Evolutionary conservation across 2,888 invertebrate species (phyloP).

Genomic region (Loripinus fragilis): DNA sequence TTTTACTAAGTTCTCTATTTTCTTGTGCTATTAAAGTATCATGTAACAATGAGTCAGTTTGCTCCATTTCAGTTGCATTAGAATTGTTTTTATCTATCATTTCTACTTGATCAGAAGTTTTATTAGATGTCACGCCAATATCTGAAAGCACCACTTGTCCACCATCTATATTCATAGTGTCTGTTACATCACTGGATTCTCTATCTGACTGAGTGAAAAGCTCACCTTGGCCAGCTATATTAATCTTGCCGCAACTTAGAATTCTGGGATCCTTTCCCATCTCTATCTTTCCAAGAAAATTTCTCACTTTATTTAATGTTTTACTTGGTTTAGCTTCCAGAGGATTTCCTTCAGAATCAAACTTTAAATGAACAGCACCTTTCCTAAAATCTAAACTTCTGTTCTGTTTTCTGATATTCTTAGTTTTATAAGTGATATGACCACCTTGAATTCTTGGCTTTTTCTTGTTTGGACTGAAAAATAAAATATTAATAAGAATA

Average conservation of each 20-base stretch:
- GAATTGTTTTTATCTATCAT: background rate
- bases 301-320: conserved; percentile 67
- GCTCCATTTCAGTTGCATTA: background rate
- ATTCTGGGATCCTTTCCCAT: background rate
- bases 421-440: conserved; percentile 69
- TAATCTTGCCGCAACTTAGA: background rate
- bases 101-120: background rate
- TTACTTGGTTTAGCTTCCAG: conserved; percentile 56
- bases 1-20: background rate
- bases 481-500: conserved; percentile 15
- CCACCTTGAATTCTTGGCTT: conserved; percentile 61
- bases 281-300: conserved; percentile 57
- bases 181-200: background rate
- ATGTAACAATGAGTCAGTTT: background rate
- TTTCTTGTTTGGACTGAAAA: conserved; percentile 49
- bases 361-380: conserved; percentile 66
- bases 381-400: conserved; percentile 65
- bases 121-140: background rate
- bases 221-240: background rate
- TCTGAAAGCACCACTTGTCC: background rate
- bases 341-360: conserved; percentile 74
- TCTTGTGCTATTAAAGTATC: background rate
- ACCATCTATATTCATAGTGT: background rate
- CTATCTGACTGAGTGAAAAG: background rate
- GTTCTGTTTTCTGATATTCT: conserved; percentile 58